phyloP scores from a whole-genome alignment of 1,140 invertebrate genomes.

The Harlomillsia oculata region DNA sequence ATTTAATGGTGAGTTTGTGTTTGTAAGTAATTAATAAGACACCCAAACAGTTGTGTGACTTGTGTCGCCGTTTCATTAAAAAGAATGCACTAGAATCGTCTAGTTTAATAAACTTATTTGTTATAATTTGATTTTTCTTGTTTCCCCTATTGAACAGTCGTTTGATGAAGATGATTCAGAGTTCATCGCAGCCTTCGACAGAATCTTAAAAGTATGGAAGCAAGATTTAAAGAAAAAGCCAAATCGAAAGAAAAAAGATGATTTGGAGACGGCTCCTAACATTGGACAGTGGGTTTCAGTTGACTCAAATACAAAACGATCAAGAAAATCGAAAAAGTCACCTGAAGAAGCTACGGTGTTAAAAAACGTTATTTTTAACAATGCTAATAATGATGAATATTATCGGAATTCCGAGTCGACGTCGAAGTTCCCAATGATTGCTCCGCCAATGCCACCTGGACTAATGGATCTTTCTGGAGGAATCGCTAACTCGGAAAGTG shows the following conservation, averaged over 20 bases:
- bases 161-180: constrained; percentile 22
- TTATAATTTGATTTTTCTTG: neutral
- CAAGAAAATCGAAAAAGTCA: neutral
- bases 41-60: neutral
- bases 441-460: constrained; percentile 17
- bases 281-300: constrained; percentile 18
- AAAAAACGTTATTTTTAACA: neutral
- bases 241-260: neutral
- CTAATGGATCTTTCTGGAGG: constrained; percentile 1
- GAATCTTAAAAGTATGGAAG: constrained; percentile 24
- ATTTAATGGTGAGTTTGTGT: neutral
- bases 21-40: neutral
- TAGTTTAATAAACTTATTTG: neutral
- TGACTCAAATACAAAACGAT: neutral
- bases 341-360: neutral
- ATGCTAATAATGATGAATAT: neutral
- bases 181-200: constrained; percentile 26
- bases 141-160: neutral
- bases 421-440: constrained; percentile 1
- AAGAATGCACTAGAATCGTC: neutral
- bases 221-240: neutral
- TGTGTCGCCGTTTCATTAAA: neutral
- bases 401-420: neutral
- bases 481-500: constrained; percentile 16
- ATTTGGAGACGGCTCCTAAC: neutral